phyloP scores from a whole-genome alignment of 2,113 vertebrate genomes.

The Ammodramus savannarum region DNA sequence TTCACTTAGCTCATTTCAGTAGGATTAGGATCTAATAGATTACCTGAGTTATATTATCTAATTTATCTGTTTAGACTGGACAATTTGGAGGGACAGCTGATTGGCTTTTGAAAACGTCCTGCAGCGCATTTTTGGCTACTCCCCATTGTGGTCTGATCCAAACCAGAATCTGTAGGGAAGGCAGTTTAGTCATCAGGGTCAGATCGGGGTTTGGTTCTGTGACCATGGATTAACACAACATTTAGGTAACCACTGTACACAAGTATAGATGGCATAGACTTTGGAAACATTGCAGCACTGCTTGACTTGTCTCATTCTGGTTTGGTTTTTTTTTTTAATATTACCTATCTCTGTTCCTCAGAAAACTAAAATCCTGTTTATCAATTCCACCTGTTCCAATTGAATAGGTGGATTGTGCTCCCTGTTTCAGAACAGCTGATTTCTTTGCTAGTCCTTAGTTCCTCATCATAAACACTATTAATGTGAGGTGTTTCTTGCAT shows the following conservation, averaged over 20 bases:
- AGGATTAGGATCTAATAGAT: not conserved
- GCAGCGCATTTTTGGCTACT: not conserved
- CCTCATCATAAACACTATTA: not conserved
- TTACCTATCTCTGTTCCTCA: not conserved
- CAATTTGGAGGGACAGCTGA: not conserved
- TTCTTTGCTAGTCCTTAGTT: not conserved
- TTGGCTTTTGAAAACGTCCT: not conserved
- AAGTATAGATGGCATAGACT: not conserved
- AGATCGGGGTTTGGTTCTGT: constrained; percentile 20
- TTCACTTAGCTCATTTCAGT: not conserved
- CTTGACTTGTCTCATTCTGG: not conserved
- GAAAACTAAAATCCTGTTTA: not conserved
- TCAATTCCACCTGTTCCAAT: not conserved
- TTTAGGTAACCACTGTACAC: not conserved
- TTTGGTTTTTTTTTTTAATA: not conserved
- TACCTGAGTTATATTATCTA: not conserved
- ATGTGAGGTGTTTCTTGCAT: not conserved
- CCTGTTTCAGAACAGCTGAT: not conserved
- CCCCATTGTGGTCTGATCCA: not conserved
- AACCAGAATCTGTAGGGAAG: not conserved
- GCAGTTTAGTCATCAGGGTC: not conserved
- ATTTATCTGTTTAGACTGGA: not conserved
- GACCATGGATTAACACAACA: not conserved
- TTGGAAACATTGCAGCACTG: not conserved
- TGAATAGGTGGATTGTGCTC: not conserved